Percentiles rank a stretch among this genome's conserved stretches.
Conservation (phyloP, 2,113 vertebrate genomes). For the Camelus bactrianus region DNA sequence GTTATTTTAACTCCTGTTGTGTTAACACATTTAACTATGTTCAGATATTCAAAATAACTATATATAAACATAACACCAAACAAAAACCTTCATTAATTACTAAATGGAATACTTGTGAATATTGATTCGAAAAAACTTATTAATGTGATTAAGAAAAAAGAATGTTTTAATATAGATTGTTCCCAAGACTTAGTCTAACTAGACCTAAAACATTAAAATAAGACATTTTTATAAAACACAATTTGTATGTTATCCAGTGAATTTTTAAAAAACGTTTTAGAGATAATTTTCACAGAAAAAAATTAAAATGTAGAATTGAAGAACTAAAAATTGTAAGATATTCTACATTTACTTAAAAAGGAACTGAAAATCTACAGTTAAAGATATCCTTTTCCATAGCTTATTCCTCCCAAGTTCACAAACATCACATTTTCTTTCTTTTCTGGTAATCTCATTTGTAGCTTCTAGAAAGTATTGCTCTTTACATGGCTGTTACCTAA, state of each 20-base stretch:
- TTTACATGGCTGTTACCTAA: background rate
- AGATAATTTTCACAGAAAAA: constrained; percentile 17
- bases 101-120: background rate
- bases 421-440: background rate
- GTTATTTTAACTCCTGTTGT: constrained; percentile 6
- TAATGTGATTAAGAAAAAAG: constrained; percentile 23
- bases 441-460: background rate
- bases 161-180: background rate
- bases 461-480: background rate
- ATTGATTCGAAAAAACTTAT: background rate
- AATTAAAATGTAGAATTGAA: background rate
- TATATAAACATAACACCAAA: background rate
- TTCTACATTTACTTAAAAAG: background rate
- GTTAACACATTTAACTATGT: background rate
- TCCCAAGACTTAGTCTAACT: background rate
- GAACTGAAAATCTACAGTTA: background rate
- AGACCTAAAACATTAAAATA: background rate
- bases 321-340: constrained; percentile 39
- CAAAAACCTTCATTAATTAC: background rate
- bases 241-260: background rate
- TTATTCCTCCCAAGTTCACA: background rate
- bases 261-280: background rate
- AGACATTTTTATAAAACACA: background rate
- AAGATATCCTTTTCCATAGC: background rate
- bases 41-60: constrained; percentile 32